Evolutionary conservation across 1,140 invertebrate species (phyloP), one percentile per base, ranked within the genome.

Genomic region (Heliconius congener): DNA sequence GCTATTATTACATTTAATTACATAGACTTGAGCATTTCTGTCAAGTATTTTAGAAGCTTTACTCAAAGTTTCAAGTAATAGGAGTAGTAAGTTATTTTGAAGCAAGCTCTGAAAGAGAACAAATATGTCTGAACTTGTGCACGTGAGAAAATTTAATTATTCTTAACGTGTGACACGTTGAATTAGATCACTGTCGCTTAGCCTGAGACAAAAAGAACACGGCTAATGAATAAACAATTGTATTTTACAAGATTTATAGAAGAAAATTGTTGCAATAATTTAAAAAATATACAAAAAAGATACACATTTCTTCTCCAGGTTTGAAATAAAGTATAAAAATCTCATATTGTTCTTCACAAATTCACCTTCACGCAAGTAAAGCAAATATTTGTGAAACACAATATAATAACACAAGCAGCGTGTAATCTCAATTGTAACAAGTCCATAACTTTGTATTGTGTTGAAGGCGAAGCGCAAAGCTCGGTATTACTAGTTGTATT

Each of bases 401-500:
- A 4, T 57, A 57, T 57, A 57, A 57, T 57, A 66, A 66, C 23
- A 30, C 27, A 30, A 66, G 23, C 60, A 5, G 23, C 60, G 60
- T 66, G 50, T 66, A 76, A 76, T 76, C 74, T 76, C 74, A 34
- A 66, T 76, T 66, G 74, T n/a, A 16, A 55, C 23, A 18, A 55
- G 11, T 27, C 27, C 74, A 23, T 39, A 60, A 70, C 6, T 76
- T 76, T 8, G 74, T 60, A 74, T 74, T 60, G 73, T 74, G 73
- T 74, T 74, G 50, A 30, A 74, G 19, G 18, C 73, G 52, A 30
- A 23, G 73, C n/a, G 74, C 23, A 39, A 52, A 70, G 57, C 57
- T 23, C 52, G 74, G 34, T 46, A 76, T 46, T 76, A 57, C 74
- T 39, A 9, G 74, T 30, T 76, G 73, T 74, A 66, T 76, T 76